Base-by-base conservation (phyloP, 2,797 vertebrate species). In the Neostethus bicornis region DNA sequence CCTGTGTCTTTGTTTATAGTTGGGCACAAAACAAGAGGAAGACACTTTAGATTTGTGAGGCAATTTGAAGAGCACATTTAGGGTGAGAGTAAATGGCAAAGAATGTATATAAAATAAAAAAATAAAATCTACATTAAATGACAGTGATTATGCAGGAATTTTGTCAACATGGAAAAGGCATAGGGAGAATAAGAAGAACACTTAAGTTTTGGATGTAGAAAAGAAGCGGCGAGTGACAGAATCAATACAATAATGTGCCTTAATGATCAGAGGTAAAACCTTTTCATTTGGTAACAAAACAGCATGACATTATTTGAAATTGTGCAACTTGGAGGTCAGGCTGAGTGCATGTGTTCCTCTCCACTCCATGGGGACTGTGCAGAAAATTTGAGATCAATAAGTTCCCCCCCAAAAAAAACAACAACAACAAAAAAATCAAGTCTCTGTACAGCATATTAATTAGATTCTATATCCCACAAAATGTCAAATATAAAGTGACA, bases 341-440 rank as follows among this genome's bases (percentile, higher is more conserved):
- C 83, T 85, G 82, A 85, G 85, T 84, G 83, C 81, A 83, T 82
- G 83, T 83, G 77, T 79, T 89, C 68, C 81, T 84, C 76, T 81
- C 71, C 73, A 80, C 75, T 73, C 57, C 46, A 61, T 21, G 69
- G 73, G 79, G 73, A 72, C 75, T 79, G 76, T 77, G 80, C 73
- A 74, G 56, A 71, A 70, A 67, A 65, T 26, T 51, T 44, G 78
- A 57, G n/a, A n/a, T n/a, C n/a, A n/a, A n/a, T n/a, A n/a, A n/a
- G n/a, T n/a, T n/a, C n/a, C n/a, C n/a, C n/a, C 34, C 31, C 2
- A 16, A 49, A 58, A 71, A 57, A 60, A 55, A 46, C 57, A 20
- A 21, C 28, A 29, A 37, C 42, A 50, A 26, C 41, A 51, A 34
- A 7, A 29, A 51, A 44, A n/a, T 3, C n/a, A 21, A 24, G 65